These are phyloP conservation scores for Agonopterix alstromeriana DNA, from an alignment of 2,888 invertebrate species.

Conservation along the genomic window DNA sequence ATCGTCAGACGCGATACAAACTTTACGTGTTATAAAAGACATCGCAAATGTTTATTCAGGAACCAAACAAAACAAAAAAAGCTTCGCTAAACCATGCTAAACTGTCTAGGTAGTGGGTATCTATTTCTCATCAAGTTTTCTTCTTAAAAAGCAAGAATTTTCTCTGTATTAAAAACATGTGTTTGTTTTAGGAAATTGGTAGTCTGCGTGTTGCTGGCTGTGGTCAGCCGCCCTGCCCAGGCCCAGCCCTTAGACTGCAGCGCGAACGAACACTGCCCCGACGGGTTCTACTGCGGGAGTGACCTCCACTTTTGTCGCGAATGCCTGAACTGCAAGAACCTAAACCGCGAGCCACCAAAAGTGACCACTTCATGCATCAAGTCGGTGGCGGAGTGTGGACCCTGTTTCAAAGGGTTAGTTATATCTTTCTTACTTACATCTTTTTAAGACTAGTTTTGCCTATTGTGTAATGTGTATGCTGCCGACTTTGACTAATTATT, in stretches of 20 bases:
- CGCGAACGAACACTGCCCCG: slow-evolving; percentile 32
- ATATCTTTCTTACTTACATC: too few relatives aligned
- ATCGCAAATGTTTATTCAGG: too few relatives aligned
- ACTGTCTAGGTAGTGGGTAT: too few relatives aligned
- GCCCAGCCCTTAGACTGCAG: slow-evolving; percentile 20
- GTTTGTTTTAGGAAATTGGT: background rate
- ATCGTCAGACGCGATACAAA: too few relatives aligned
- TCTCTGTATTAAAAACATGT: background rate
- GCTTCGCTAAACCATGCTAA: too few relatives aligned
- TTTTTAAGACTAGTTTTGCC: too few relatives aligned
- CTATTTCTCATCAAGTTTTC: too few relatives aligned
- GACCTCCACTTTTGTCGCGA: slow-evolving; percentile 23
- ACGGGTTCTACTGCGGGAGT: slow-evolving; percentile 33
- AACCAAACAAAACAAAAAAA: too few relatives aligned
- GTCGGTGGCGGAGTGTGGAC: slow-evolving; percentile 32
- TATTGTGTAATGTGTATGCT: too few relatives aligned
- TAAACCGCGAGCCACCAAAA: slow-evolving; percentile 23
- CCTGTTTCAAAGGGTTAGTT: slow-evolving; percentile 33
- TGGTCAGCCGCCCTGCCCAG: background rate
- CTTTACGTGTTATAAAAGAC: too few relatives aligned
- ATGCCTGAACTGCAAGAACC: slow-evolving; percentile 35
- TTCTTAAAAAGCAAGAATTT: too few relatives aligned
- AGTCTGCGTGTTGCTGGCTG: background rate
- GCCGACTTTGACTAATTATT: too few relatives aligned
- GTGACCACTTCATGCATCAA: slow-evolving; percentile 21